Conservation (phyloP, 2,888 invertebrate species). For the Perdita meconis region DNA sequence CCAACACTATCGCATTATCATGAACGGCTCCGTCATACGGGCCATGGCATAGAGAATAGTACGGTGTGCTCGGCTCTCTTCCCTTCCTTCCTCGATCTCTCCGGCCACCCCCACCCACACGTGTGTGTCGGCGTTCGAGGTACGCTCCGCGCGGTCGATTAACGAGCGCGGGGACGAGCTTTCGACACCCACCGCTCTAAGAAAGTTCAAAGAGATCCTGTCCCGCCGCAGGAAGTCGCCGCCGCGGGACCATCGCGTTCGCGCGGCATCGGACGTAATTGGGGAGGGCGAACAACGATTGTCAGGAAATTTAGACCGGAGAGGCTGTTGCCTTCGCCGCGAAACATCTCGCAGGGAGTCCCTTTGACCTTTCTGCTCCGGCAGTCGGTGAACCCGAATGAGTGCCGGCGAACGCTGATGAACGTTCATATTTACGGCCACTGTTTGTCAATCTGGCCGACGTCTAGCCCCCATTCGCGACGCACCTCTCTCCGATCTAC, state of each 20-base stretch:
- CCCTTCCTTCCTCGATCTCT: conserved; percentile 58
- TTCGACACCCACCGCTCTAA: conserved; percentile 47
- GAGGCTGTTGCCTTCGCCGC: background rate
- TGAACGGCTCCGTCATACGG: conserved; percentile 75
- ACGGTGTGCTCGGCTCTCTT: conserved; percentile 58
- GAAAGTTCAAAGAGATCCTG: conserved; percentile 34
- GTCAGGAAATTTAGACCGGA: background rate
- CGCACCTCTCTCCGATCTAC: background rate
- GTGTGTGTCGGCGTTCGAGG: conserved; percentile 30
- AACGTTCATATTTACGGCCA: background rate
- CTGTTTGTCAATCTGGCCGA: conserved; percentile 10
- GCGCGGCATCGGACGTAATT: background rate
- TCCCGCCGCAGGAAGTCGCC: background rate
- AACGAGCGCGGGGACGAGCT: conserved; percentile 47
- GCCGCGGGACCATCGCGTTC: conserved; percentile 1
- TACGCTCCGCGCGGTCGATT: conserved; percentile 46
- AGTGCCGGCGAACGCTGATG: conserved; percentile 32
- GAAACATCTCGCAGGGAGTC: background rate
- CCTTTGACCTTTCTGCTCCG: conserved; percentile 7
- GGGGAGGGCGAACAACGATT: background rate
- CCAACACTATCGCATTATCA: conserved; percentile 81
- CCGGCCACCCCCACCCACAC: conserved; percentile 53
- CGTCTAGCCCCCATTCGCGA: conserved; percentile 4
- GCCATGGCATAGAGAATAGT: conserved; percentile 65
- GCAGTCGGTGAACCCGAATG: conserved; percentile 17